A percentile compares a stretch with the other conserved stretches of the same genome.
Conservation (phyloP, 2,888 invertebrate species). For the Aleiodes testaceus region DNA sequence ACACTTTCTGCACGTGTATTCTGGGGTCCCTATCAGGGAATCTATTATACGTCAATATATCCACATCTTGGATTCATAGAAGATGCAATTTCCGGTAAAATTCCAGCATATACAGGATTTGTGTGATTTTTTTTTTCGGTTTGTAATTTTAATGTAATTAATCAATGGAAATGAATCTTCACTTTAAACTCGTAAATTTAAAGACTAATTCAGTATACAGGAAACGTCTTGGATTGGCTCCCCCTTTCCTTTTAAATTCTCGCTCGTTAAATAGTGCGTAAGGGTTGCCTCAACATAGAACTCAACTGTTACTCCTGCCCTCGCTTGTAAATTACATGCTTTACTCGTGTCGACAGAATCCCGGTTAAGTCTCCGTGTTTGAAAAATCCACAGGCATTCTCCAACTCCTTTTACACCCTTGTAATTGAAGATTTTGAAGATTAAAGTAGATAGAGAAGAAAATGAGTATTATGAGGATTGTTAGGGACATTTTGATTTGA, state of each 20-base stretch:
- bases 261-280: conserved; percentile 60
- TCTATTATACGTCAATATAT: no score
- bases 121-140: no score
- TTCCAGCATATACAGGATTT: no score
- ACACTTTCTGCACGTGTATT: no score
- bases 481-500: conserved; percentile 48
- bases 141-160: no score
- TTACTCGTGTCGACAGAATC: conserved; percentile 17
- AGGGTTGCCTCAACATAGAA: conserved; percentile 53
- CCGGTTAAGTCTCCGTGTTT: conserved; percentile 52
- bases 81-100: no score
- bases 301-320: conserved; percentile 22
- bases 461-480: conserved; percentile 26
- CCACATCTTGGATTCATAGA: no score
- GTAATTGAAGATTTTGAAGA: no score
- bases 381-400: conserved; percentile 52
- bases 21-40: no score
- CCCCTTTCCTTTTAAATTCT: conserved; percentile 42
- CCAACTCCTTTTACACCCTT: conserved; percentile 28
- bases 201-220: conserved; percentile 60
- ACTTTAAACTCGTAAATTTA: conserved; percentile 51
- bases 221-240: conserved; percentile 57
- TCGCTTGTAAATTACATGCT: conserved; percentile 7
- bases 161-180: no score
- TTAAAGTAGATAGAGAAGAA: no score